Conservation (phyloP, 2,113 vertebrate species). For the Anser brachyrhynchus region DNA sequence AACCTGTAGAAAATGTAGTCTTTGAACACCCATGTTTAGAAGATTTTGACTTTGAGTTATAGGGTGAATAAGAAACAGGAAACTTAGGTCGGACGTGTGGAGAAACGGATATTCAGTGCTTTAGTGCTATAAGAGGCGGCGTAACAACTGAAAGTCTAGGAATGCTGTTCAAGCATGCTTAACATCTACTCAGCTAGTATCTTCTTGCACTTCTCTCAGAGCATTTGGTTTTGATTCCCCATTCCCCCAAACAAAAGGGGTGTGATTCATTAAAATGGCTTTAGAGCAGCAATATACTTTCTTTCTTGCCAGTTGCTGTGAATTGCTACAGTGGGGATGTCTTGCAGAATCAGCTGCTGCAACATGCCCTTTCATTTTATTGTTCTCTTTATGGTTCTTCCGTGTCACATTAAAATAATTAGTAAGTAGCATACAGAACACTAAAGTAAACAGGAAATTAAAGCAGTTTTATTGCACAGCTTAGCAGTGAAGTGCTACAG, state of each 20-base stretch:
- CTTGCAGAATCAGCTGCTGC: background rate
- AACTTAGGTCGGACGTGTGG: background rate
- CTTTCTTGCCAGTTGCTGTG: background rate
- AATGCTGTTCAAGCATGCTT: background rate
- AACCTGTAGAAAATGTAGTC: background rate
- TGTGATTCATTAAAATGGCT: slow-evolving; percentile 26
- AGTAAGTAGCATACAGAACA: slow-evolving; percentile 32
- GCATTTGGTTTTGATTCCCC: slow-evolving; percentile 6
- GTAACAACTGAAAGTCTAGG: background rate
- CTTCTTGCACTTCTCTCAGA: background rate
- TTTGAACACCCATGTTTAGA: background rate
- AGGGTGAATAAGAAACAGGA: background rate
- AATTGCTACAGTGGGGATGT: background rate
- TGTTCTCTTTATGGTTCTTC: slow-evolving; percentile 49
- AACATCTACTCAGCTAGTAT: background rate
- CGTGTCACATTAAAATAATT: slow-evolving; percentile 53
- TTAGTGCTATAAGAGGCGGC: background rate
- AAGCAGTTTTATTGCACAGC: slow-evolving; percentile 28
- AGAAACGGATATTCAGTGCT: background rate
- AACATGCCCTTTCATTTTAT: slow-evolving; percentile 9
- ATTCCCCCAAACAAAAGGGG: background rate
- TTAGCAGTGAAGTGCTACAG: slow-evolving; percentile 21
- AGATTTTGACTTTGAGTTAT: background rate
- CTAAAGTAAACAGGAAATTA: slow-evolving; percentile 62
- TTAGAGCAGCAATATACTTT: background rate